phyloP scores from a whole-genome alignment of 2,888 invertebrate species.

The Lissocephala sabroskyi region DNA sequence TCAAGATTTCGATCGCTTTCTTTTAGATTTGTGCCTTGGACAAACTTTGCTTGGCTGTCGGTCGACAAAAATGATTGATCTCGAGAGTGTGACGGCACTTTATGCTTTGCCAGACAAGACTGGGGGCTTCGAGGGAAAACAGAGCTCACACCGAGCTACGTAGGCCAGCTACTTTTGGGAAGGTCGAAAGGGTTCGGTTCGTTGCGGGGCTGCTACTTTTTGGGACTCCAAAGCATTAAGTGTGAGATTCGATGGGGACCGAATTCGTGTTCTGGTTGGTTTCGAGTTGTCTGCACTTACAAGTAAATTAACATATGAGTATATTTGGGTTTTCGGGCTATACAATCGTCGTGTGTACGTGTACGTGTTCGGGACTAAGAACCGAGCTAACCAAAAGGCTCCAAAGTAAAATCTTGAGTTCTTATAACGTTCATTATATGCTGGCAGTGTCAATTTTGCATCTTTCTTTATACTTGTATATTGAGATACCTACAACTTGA shows the following conservation, averaged over 20 bases:
- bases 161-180: slow-evolving; percentile 28
- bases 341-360: too few species aligned
- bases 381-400: slow-evolving; percentile 4
- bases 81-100: too few species aligned
- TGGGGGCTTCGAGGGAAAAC: neutral
- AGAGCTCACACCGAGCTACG: slow-evolving; percentile 12
- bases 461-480: slow-evolving; percentile 7
- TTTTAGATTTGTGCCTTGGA: slow-evolving; percentile 35
- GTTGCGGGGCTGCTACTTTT: too few species aligned
- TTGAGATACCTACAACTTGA: slow-evolving; percentile 23
- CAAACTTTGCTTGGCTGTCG: slow-evolving; percentile 29
- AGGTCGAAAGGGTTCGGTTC: neutral
- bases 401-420: too few species aligned
- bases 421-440: slow-evolving; percentile 7
- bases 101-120: slow-evolving; percentile 16
- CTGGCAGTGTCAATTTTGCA: slow-evolving; percentile 35
- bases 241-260: slow-evolving; percentile 17
- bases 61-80: slow-evolving; percentile 9
- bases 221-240: slow-evolving; percentile 3
- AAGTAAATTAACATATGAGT: neutral
- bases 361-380: slow-evolving; percentile 2
- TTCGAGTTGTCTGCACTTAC: neutral
- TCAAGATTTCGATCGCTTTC: slow-evolving; percentile 18
- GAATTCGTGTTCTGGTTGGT: slow-evolving; percentile 16
- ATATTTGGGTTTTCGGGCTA: too few species aligned